Base-by-base conservation (phyloP, 2,797 vertebrate genomes). In the Ambastaia sidthimunki region DNA sequence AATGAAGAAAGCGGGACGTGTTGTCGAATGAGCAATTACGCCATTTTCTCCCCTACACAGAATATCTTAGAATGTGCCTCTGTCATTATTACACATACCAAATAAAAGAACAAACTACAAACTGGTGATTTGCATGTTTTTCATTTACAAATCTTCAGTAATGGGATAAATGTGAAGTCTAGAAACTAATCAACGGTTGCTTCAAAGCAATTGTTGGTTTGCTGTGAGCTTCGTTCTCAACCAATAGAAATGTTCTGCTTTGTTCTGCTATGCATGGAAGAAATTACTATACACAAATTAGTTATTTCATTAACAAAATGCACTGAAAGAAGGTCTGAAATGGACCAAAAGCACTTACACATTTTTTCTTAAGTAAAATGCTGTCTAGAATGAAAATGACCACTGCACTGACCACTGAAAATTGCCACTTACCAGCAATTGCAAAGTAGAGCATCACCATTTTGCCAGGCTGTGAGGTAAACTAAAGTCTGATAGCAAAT, bases 31-130 rank as follows among this genome's bases (percentile, higher is more conserved):
- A 66, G 50, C 52, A 68, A 68, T 59, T 76, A 57, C 23, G 23
- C 31, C 0, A 11, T 60, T 48, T 69, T 15, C 65, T 60, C 25
- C 11, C 7, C 21, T 48, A 4, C 7, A 28, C n/a, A 25, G 15
- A 74, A 47, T 48, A 5, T 13, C 47, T 44, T 4, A 13, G 12
- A 62, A 47, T 31, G 0, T n/a, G 4, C 25, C 25, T 54, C 65
- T 15, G 65, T 68, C 74, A 47, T 48, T 48, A 77, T 47, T 69
- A 59, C 34, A 59, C 11, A 23, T n/a, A 48, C 12, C 23, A 77
- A 77, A 77, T 21, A 9, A 67, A 59, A 68, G 7, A 63, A 7
- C 23, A 59, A 13, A 4, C 28, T 59, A 59, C 50, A 68, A 41
- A 48, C 23, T 59, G 11, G 50, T 28, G 34, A 68, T 76, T 28